These are phyloP conservation scores for Macrotus californicus DNA, from an alignment of 2,113 vertebrate species.

Conservation along the genomic window DNA sequence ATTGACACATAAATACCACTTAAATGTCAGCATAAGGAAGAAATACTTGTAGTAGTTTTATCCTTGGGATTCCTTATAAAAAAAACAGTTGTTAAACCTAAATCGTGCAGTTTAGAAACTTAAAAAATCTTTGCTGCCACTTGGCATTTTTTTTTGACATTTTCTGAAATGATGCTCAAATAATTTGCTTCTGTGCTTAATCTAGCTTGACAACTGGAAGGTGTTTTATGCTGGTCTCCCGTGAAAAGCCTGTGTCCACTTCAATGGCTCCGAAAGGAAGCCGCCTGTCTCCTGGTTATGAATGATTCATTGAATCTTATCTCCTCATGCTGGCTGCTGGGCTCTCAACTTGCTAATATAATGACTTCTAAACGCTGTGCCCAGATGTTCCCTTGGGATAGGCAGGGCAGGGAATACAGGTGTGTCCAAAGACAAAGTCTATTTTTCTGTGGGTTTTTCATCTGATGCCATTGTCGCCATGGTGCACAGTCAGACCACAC, in stretches of 20 bases:
- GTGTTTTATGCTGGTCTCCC: constrained; percentile 36
- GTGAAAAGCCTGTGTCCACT: neutral
- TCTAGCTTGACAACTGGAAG: constrained; percentile 29
- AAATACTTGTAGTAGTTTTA: neutral
- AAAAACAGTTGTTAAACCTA: neutral
- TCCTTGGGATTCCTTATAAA: constrained; percentile 1
- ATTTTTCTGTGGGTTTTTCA: constrained; percentile 21
- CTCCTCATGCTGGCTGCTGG: neutral
- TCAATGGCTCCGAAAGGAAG: neutral
- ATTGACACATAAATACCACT: constrained; percentile 28
- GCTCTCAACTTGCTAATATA: neutral
- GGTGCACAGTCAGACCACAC: neutral
- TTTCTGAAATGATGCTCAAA: constrained; percentile 52
- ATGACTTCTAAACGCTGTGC: constrained; percentile 9
- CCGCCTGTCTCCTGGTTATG: neutral
- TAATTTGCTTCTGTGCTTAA: constrained; percentile 38
- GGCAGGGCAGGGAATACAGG: neutral
- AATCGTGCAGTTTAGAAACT: constrained; percentile 5
- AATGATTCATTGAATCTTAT: neutral
- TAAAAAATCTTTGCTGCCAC: constrained; percentile 15
- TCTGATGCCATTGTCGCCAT: neutral
- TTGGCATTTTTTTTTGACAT: constrained; percentile 25
- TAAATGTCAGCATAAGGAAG: constrained; percentile 3
- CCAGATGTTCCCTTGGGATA: constrained; percentile 48
- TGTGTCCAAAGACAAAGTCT: neutral